Evolutionary conservation across 2,888 invertebrate species (phyloP), one percentile per base, ranked within the genome.

Genomic region (Bimastos eiseni): DNA sequence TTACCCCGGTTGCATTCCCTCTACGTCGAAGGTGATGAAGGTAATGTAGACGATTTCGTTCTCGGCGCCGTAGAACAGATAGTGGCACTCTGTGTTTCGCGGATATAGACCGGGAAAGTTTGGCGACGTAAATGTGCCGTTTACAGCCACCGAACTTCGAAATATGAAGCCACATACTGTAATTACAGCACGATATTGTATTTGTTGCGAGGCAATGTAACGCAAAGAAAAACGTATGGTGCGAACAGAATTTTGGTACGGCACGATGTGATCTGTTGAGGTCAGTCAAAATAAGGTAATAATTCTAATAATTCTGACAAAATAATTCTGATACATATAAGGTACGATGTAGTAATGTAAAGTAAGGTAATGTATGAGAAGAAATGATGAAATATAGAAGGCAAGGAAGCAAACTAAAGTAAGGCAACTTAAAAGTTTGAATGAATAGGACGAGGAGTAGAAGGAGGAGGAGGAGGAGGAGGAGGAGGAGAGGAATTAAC

Each of bases 1-100:
- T 97, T 96, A 98, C 98, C 93, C 93, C 91, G 98, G 98, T 93
- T 97, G 96, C 91, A 98, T 97, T 92, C 98, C 99, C 95, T 99
- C 98, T 88, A 99, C 97, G 91, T 97, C 97, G 95, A 98, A 98
- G 95, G 97, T 97, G 94, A 97, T 97, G 96, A 98, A 98, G 93
- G 97, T 96, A 94, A 98, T 96, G 96, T 97, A 97, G 93, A 98
- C 97, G 93, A 97, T 96, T 95, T 98, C 98, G 93, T 97, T 97
- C n/a, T 36, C 83, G 92, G 97, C 96, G 88, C 98, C 98, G 94
- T 97, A 97, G 95, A 98, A 98, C 94, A 98, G 97, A 95, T 98
- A 98, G 94, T 97, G 97, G 95, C 98, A 98, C 93, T 97, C 96
- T 91, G 97, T 96, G 94, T 97, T 96, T 44, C 97, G 95, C 89